Evolutionary conservation across 2,113 vertebrate genomes (phyloP), one percentile per base, ranked within the genome.

Genomic region (Hemiprocne comata): DNA sequence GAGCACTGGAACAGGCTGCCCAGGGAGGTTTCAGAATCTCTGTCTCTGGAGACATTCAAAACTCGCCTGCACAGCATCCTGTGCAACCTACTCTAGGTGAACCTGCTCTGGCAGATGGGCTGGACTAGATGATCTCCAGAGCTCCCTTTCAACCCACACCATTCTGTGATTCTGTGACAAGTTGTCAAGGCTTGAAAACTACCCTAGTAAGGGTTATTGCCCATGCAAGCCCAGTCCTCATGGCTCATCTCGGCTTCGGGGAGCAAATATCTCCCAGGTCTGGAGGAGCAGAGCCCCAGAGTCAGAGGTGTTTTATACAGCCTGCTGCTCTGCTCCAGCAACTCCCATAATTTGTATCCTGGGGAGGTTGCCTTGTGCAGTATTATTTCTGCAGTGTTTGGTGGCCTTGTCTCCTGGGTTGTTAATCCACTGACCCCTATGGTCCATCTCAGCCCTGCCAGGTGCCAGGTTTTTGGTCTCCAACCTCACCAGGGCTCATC

Each of bases 141-240:
- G 40, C 12, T 42, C 40, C 40, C 13, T 42, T 42, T 14, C 40
- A 42, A 42, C 40, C 40, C 40, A 13, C 12, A 42, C 40, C 40
- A 12, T 42, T 42, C 40, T 42, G 40, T 42, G 40, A 42, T 42
- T 42, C 46, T 46, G 46, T 46, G 46, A 46, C 55, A 55, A 78
- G 28, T 34, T 55, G 38, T 46, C 51, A 61, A 53, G 50, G 42
- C 42, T 93, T 86, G 60, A 40, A 60, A 87, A 65, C 28, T 24
- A 26, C 5, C 31, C 44, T 16, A 55, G 31, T 7, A 29, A 60
- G 26, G 0, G 0, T 50, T 8, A 11, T 10, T 7, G 3, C 13
- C 40, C 48, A 57, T 9, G 33, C 48, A 46, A 73, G 60, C 20
- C 36, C n/a, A 24, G n/a, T 40, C 58, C 62, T 73, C 1, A 0